A percentile compares a stretch with the other conserved stretches of the same genome.
Evolutionary conservation across 2,797 vertebrate genomes (phyloP).

Genomic region (Dromococcyx pavoninus): DNA sequence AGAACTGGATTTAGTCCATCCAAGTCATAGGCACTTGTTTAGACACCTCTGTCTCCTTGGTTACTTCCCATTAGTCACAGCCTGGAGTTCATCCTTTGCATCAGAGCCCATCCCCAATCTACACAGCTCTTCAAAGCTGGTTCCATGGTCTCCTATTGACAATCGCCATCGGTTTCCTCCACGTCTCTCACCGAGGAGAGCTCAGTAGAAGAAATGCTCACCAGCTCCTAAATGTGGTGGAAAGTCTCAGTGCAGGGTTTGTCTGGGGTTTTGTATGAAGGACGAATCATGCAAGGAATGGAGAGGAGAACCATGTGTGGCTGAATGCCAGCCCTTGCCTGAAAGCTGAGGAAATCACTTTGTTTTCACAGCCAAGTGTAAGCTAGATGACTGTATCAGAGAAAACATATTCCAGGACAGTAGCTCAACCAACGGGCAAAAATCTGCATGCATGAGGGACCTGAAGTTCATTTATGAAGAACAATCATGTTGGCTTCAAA

Average conservation of each 20-base stretch:
- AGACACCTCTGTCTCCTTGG: accelerated
- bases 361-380: neutral
- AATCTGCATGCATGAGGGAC: neutral
- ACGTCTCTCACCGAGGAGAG: neutral
- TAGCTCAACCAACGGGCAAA: neutral
- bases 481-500: accelerated
- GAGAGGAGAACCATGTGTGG: accelerated
- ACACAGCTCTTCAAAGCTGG: neutral
- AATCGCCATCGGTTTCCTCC: neutral
- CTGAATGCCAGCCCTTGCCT: neutral
- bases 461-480: neutral
- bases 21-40: neutral
- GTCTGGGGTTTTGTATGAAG: neutral
- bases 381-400: neutral
- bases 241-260: neutral
- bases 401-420: neutral
- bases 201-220: accelerated
- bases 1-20: neutral
- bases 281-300: neutral
- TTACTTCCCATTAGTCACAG: neutral
- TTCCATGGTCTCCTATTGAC: neutral
- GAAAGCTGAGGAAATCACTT: too few species aligned
- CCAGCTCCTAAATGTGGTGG: accelerated
- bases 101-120: neutral
- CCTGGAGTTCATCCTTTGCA: neutral